A percentile compares a stretch with the other conserved stretches of the same genome.
phyloP scores from a whole-genome alignment of 1,140 invertebrate genomes.

The Halyomorpha halys region DNA sequence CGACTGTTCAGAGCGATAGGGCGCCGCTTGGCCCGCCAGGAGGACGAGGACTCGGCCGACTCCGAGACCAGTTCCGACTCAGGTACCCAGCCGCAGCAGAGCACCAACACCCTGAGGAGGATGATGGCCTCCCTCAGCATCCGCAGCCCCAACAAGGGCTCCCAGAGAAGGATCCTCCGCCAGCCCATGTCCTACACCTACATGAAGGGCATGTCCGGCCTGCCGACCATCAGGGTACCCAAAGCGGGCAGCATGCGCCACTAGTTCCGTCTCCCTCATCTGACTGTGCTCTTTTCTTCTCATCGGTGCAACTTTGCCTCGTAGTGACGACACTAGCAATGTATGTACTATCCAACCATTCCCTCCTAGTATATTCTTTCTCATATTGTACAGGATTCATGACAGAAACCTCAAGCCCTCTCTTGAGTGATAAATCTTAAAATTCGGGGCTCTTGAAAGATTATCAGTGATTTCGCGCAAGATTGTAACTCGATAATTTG shows the following conservation, averaged over 20 bases:
- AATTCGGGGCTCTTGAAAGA: too few relatives aligned
- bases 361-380: too few relatives aligned
- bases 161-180: constrained; percentile 47
- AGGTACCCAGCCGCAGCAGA: neutral
- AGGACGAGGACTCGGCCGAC: constrained; percentile 28
- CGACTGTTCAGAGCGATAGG: constrained; percentile 28
- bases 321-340: too few relatives aligned
- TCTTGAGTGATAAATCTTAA: too few relatives aligned
- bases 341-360: too few relatives aligned
- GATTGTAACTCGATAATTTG: too few relatives aligned
- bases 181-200: constrained; percentile 66
- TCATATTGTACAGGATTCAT: too few relatives aligned
- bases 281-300: neutral
- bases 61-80: constrained; percentile 21
- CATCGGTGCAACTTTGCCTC: neutral
- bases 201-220: constrained; percentile 61
- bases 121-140: constrained; percentile 26
- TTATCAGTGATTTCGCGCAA: too few relatives aligned
- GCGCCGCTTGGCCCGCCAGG: constrained; percentile 20
- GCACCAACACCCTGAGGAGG: constrained; percentile 18
- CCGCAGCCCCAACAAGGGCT: constrained; percentile 13
- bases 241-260: constrained; percentile 36
- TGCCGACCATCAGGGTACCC: constrained; percentile 66
- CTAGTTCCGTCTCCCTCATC: constrained; percentile 5
- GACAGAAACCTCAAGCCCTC: too few relatives aligned